Percentiles rank a stretch among this genome's conserved stretches.
Conservation (phyloP, 1,140 invertebrate genomes). For the Chironomus tepperi region DNA sequence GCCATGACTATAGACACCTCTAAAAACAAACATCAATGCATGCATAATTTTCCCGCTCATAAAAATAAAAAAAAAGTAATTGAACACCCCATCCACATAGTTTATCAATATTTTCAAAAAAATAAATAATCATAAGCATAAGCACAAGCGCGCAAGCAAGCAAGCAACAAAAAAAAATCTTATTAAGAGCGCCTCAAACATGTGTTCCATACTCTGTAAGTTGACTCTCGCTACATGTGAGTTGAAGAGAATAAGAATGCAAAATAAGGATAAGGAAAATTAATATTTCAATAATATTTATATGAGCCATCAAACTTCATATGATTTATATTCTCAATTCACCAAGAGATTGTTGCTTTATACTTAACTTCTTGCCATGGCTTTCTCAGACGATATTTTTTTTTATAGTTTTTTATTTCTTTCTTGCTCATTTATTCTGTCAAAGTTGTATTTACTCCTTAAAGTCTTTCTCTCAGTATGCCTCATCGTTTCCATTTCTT, state of each 20-base stretch:
- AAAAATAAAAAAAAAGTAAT: too few relatives aligned
- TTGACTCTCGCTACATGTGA: background rate
- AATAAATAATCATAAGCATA: too few relatives aligned
- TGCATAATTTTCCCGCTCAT: too few relatives aligned
- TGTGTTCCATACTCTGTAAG: background rate
- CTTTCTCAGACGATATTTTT: background rate
- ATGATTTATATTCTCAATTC: conserved; percentile 21
- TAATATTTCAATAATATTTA: conserved; percentile 20
- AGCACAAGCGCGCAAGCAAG: too few relatives aligned
- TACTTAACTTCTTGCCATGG: background rate
- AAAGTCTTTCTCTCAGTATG: background rate
- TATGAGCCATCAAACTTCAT: conserved; percentile 21
- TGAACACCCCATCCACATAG: too few relatives aligned
- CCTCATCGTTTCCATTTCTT: background rate
- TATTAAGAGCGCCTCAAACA: background rate
- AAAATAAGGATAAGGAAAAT: conserved; percentile 24
- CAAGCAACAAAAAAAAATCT: background rate
- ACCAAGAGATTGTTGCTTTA: background rate
- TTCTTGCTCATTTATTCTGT: conserved; percentile 13
- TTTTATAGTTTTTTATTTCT: conserved; percentile 10
- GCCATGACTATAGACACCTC: too few relatives aligned
- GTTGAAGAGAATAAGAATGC: conserved; percentile 16
- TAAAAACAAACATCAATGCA: too few relatives aligned
- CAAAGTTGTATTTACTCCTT: conserved; percentile 1
- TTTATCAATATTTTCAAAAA: too few relatives aligned